Conservation (phyloP, 2,888 invertebrate genomes). For the Trachelus iudaicus region DNA sequence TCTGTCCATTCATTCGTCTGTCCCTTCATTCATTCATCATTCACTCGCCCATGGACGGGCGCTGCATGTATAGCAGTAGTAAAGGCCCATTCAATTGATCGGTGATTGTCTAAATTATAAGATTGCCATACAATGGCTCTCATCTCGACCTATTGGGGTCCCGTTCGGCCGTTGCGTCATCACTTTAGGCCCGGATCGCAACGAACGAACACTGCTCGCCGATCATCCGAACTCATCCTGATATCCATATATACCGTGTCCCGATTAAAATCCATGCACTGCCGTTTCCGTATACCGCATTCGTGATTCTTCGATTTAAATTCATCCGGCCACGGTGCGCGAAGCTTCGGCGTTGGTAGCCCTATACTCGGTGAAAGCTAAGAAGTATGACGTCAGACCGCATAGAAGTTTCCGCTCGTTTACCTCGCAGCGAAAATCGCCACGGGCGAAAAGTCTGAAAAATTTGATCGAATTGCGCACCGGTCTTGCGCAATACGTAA, state of each 20-base stretch:
- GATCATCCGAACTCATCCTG: not conserved
- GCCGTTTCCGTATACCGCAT: not conserved
- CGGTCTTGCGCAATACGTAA: too few species aligned
- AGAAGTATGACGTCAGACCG: not conserved
- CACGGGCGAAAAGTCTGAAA: too few species aligned
- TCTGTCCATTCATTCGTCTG: constrained; percentile 67
- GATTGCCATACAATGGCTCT: constrained; percentile 67
- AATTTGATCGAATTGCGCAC: too few species aligned
- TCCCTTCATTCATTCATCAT: constrained; percentile 67
- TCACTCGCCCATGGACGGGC: constrained; percentile 60
- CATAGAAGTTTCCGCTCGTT: too few species aligned
- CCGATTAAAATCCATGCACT: not conserved
- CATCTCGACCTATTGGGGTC: constrained; percentile 66
- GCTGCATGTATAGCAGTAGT: constrained; percentile 64
- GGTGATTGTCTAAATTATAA: constrained; percentile 67
- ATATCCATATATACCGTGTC: not conserved
- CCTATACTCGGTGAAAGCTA: not conserved
- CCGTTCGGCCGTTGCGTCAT: constrained; percentile 63
- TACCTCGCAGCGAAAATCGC: too few species aligned
- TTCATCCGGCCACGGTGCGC: not conserved
- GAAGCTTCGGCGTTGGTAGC: not conserved
- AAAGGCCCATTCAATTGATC: constrained; percentile 67
- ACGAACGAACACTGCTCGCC: constrained; percentile 40
- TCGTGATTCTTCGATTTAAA: not conserved
- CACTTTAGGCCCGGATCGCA: constrained; percentile 62